Evolutionary conservation across 2,113 vertebrate species (phyloP).

Genomic region (Rhinichthys klamathensis): DNA sequence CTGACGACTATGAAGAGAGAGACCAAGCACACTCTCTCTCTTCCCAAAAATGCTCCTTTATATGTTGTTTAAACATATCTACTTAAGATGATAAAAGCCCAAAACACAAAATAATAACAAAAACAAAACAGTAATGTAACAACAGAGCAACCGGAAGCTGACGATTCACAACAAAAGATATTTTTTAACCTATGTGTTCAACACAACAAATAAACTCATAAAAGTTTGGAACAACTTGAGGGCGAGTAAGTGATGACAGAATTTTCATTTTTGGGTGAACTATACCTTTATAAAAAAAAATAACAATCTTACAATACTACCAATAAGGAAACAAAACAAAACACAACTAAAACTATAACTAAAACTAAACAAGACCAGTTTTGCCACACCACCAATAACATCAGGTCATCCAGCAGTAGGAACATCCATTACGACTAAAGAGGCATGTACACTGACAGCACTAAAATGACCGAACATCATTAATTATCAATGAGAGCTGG

Average conservation of each 20-base stretch:
- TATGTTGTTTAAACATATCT: background rate
- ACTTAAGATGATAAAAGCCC: background rate
- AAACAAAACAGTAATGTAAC: background rate
- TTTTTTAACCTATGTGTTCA: no score
- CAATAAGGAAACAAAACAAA: no score
- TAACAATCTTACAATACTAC: no score
- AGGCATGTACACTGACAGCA: background rate
- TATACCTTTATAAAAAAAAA: no score
- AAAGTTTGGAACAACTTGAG: no score
- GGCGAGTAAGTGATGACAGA: no score
- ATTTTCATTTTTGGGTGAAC: no score
- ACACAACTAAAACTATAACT: no score
- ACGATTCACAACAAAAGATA: no score
- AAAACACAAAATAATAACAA: background rate
- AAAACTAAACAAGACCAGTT: background rate
- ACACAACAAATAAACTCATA: no score
- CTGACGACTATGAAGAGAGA: background rate
- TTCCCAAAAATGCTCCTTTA: background rate
- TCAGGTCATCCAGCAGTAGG: background rate
- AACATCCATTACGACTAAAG: background rate
- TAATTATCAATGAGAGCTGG: background rate
- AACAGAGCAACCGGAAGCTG: background rate
- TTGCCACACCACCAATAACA: background rate
- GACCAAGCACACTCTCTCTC: background rate
- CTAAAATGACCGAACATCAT: slow-evolving; percentile 1